A percentile compares a stretch with the other conserved stretches of the same genome.
phyloP scores from a whole-genome alignment of 2,888 invertebrate species.

The Monoplex corrugatus region DNA sequence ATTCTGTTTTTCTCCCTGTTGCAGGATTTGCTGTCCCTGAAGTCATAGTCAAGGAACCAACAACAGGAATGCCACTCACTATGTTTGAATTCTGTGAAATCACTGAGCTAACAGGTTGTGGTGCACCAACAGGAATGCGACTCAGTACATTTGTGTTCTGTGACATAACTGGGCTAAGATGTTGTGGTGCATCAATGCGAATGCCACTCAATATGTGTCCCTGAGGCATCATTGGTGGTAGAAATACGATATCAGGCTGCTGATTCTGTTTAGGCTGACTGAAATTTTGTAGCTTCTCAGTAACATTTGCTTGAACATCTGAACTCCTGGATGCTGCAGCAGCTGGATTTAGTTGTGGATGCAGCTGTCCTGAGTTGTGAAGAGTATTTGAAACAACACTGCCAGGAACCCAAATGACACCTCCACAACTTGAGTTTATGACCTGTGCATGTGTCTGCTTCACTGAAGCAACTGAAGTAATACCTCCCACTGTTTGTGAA shows the following conservation, averaged over 20 bases:
- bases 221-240: conserved; percentile 10
- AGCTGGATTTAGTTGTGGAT: background rate
- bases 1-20: too few species aligned
- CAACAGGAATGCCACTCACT: too few species aligned
- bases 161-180: too few species aligned
- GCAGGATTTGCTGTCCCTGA: too few species aligned
- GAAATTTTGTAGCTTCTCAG: too few species aligned
- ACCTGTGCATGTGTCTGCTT: background rate
- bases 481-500: background rate
- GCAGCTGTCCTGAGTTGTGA: background rate
- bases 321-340: background rate
- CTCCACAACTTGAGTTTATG: background rate
- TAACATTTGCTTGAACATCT: background rate
- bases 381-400: background rate
- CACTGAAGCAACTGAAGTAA: background rate
- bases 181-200: conserved; percentile 4
- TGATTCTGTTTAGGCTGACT: conserved; percentile 7
- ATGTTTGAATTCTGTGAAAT: too few species aligned
- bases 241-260: background rate
- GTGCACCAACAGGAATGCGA: too few species aligned
- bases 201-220: conserved; percentile 27
- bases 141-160: too few species aligned
- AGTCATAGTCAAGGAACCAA: too few species aligned
- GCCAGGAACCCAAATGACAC: background rate
- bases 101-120: too few species aligned